Evolutionary conservation across 1,140 invertebrate species (phyloP), one percentile per base, ranked within the genome.

Genomic region (Aphidius ervi): DNA sequence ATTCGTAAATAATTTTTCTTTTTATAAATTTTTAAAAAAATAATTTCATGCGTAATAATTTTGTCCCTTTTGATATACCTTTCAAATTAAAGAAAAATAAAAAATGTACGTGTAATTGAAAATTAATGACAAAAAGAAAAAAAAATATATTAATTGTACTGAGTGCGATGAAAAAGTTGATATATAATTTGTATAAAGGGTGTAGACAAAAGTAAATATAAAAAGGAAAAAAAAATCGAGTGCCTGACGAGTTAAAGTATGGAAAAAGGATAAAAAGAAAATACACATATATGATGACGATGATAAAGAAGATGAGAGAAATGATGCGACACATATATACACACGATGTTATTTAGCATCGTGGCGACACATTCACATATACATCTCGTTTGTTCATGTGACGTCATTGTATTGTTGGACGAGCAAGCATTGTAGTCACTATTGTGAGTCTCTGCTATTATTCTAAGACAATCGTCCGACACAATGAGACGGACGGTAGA

Each of bases 391-490:
- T 61, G 64, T 49, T 63, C 68, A 72, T 74, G 77, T 80, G 78
- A 79, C 78, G 78, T 80, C 77, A 79, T 72, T 73, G 78, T 76
- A 80, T 80, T 80, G 78, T 80, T 80, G 79, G 77, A 80, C 75
- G 75, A 78, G 77, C 76, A 74, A 80, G 77, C 78, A 80, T 79
- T 80, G 77, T 80, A 79, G 76, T 79, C 77, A 79, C 77, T 79
- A 78, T 80, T 80, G 78, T 79, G 76, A 78, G 77, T 77, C 77
- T 76, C 73, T 73, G 76, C 76, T 76, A 80, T 80, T 79, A 80
- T 80, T 79, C 78, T 80, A 80, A 80, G 78, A 80, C 78, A 80
- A 80, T 80, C 77, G 78, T 79, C 78, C 77, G 75, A 79, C 77
- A 79, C 77, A 80, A 80, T 79, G 77, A 79, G 77, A 78, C 75